Evolutionary conservation across 2,113 vertebrate genomes (phyloP).

Genomic region (Orycteropus afer): DNA sequence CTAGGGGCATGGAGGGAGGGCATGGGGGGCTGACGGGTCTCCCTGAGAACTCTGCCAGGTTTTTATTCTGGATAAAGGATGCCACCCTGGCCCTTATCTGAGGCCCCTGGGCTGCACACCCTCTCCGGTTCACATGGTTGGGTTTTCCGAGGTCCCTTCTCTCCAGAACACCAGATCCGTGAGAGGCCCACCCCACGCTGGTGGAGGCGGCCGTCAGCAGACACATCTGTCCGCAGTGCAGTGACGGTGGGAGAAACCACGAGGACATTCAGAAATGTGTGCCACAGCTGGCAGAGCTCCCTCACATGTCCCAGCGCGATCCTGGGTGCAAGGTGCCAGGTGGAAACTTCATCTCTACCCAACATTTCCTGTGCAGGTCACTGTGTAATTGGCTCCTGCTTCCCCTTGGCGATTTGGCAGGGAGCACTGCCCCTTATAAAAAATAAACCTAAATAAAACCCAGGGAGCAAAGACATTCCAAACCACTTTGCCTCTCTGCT

Average conservation of each 20-base stretch:
- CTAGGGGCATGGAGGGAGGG: background rate
- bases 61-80: background rate
- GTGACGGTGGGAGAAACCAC: fast-evolving
- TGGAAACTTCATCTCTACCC: slow-evolving; percentile 61
- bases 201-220: background rate
- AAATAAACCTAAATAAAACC: background rate
- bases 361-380: slow-evolving; percentile 50
- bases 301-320: fast-evolving
- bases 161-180: background rate
- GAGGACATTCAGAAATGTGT: fast-evolving
- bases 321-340: slow-evolving; percentile 51
- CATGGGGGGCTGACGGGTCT: background rate
- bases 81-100: no score
- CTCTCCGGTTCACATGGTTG: fast-evolving
- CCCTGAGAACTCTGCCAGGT: background rate
- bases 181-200: background rate
- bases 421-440: background rate
- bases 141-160: background rate
- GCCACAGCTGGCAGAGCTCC: fast-evolving
- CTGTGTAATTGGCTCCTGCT: slow-evolving; percentile 51
- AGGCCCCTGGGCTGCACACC: background rate
- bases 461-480: background rate
- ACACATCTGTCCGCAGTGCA: fast-evolving
- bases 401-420: fast-evolving
- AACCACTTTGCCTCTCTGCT: background rate